These are phyloP conservation scores for Lucilia sericata DNA, from an alignment of 1,140 invertebrate species.

Conservation along the genomic window DNA sequence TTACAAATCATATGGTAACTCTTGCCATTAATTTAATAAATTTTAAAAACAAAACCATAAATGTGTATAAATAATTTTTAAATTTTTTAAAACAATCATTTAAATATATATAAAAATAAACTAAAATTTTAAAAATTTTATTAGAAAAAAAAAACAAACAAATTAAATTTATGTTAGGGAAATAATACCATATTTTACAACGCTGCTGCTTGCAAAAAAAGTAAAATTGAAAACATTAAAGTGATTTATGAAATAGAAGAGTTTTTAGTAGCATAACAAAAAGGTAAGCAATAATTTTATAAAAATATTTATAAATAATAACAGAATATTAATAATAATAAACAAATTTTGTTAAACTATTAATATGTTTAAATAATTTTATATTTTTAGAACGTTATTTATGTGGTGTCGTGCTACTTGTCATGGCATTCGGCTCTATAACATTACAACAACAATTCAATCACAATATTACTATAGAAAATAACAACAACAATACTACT, in stretches of 20 bases:
- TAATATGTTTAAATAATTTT: not conserved
- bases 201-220: not conserved
- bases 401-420: conserved; percentile 8
- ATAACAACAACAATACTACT: conserved; percentile 14
- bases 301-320: not conserved
- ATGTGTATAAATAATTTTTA: too few species aligned
- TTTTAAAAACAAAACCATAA: too few species aligned
- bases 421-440: not conserved
- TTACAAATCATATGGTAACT: too few species aligned
- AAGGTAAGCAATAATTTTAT: not conserved
- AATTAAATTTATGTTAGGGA: too few species aligned
- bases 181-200: not conserved
- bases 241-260: not conserved
- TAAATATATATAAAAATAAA: too few species aligned
- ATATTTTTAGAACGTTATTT: conserved; percentile 39
- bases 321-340: not conserved
- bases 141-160: too few species aligned
- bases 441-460: not conserved
- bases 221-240: not conserved
- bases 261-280: not conserved
- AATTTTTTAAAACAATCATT: too few species aligned
- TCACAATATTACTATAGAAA: conserved; percentile 19
- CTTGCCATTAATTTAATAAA: too few species aligned
- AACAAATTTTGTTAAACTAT: not conserved
- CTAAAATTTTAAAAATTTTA: too few species aligned